Evolutionary conservation across 92 coral and sea anemone genomes (phyloP).

Genomic region (Actinostola sp.): DNA sequence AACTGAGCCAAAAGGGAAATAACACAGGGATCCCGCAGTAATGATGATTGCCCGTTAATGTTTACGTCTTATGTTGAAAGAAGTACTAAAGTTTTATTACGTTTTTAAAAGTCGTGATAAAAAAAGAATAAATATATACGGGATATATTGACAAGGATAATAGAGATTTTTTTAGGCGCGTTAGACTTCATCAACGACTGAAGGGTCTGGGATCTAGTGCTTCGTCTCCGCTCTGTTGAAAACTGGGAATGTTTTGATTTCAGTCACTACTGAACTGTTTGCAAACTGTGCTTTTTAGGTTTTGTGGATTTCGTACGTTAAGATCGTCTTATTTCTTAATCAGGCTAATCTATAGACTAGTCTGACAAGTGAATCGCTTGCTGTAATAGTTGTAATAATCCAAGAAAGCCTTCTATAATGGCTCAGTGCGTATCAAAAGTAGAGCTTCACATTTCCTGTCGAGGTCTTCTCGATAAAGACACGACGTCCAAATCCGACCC

Average conservation of each 20-base stretch:
- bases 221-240: background rate
- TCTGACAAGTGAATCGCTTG: background rate
- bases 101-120: too few relatives aligned
- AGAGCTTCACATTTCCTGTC: constrained; percentile 87
- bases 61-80: too few relatives aligned
- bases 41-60: too few relatives aligned
- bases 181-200: too few relatives aligned
- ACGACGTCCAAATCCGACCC: constrained; percentile 94
- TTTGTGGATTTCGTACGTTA: background rate
- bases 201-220: background rate
- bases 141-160: too few relatives aligned
- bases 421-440: constrained; percentile 90
- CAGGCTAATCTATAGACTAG: background rate
- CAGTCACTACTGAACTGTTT: background rate
- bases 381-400: too few relatives aligned
- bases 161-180: too few relatives aligned
- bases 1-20: background rate
- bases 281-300: background rate
- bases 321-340: background rate
- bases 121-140: too few relatives aligned
- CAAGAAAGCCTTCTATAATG: too few relatives aligned
- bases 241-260: constrained; percentile 10
- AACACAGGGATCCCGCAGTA: background rate
- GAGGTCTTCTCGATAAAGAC: constrained; percentile 89
- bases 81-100: too few relatives aligned